Percentiles rank a stretch among this genome's conserved stretches.
These are phyloP conservation scores for Tragelaphus strepsiceros DNA, from an alignment of 2,113 vertebrate species.

Conservation along the genomic window DNA sequence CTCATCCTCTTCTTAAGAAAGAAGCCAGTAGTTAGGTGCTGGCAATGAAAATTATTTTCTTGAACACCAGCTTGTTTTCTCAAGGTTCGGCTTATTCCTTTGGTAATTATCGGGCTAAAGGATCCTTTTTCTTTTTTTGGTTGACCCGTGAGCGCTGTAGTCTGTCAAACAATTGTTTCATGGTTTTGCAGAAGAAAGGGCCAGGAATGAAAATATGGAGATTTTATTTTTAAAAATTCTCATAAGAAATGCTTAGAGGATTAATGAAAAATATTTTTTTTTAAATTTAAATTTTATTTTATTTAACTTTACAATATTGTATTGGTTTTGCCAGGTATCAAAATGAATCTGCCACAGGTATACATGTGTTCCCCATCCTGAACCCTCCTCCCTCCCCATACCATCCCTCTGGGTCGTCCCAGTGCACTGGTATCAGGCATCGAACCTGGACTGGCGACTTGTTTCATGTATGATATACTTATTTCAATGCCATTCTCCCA, in stretches of 20 bases:
- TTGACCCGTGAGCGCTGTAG: slow-evolving; percentile 56
- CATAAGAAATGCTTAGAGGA: slow-evolving; percentile 19
- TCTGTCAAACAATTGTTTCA: slow-evolving; percentile 74
- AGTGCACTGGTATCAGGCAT: too few relatives aligned
- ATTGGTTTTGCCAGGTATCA: too few relatives aligned
- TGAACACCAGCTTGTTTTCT: slow-evolving; percentile 80
- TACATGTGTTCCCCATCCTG: too few relatives aligned
- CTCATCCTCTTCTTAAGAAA: slow-evolving; percentile 77
- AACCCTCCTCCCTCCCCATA: too few relatives aligned
- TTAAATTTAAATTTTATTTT: too few relatives aligned
- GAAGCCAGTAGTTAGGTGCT: slow-evolving; percentile 75
- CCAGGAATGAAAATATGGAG: background rate
- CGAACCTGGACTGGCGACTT: too few relatives aligned
- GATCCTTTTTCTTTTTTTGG: slow-evolving; percentile 65
- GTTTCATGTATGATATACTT: too few relatives aligned
- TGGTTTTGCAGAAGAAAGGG: slow-evolving; percentile 46
- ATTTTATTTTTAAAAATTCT: background rate
- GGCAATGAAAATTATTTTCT: slow-evolving; percentile 75
- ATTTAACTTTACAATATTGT: too few relatives aligned
- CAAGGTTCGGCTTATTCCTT: slow-evolving; percentile 79
- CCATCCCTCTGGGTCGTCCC: too few relatives aligned
- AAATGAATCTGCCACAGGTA: too few relatives aligned
- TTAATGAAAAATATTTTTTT: background rate
- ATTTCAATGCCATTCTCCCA: too few relatives aligned
- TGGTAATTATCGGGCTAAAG: slow-evolving; percentile 77